Conservation (phyloP, 2,888 invertebrate species). For the Pristionchus fissidentatus region DNA sequence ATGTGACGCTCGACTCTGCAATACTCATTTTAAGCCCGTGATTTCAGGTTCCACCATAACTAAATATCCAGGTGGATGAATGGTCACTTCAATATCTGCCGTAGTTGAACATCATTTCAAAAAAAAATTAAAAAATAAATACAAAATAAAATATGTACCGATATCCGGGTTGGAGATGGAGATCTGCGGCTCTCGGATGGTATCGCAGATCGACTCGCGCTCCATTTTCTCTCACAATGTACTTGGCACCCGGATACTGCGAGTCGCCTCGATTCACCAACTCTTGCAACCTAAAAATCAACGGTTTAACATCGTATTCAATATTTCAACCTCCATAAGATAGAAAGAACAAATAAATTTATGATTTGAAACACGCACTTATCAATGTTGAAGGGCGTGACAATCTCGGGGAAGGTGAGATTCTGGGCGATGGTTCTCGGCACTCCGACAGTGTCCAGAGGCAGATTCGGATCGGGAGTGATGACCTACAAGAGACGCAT, state of each 20-base stretch:
- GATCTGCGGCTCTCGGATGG: conserved; percentile 96
- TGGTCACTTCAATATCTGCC: neutral
- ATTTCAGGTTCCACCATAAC: neutral
- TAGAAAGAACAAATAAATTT: conserved; percentile 5
- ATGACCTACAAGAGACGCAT: conserved; percentile 72
- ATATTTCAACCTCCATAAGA: neutral
- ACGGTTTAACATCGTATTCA: no score
- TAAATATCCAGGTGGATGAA: neutral
- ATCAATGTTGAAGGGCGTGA: conserved; percentile 99
- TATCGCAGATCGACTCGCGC: conserved; percentile 97
- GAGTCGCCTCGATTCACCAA: conserved; percentile 95
- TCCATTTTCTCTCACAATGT: conserved; percentile 97
- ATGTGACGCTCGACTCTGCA: conserved; percentile 91
- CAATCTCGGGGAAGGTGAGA: conserved; percentile 97
- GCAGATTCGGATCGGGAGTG: conserved; percentile 79
- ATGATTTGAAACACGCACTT: no score
- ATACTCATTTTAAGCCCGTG: neutral
- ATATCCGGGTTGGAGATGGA: conserved; percentile 85
- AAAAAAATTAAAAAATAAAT: neutral
- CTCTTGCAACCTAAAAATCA: conserved; percentile 84
- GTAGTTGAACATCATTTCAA: neutral
- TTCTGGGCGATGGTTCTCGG: conserved; percentile 98
- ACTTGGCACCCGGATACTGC: conserved; percentile 99
- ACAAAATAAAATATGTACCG: conserved; percentile 52
- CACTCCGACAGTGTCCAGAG: conserved; percentile 94